Evolutionary conservation across 2,797 vertebrate genomes (phyloP), one percentile per base, ranked within the genome.

Genomic region (Champsocephalus gunnari): DNA sequence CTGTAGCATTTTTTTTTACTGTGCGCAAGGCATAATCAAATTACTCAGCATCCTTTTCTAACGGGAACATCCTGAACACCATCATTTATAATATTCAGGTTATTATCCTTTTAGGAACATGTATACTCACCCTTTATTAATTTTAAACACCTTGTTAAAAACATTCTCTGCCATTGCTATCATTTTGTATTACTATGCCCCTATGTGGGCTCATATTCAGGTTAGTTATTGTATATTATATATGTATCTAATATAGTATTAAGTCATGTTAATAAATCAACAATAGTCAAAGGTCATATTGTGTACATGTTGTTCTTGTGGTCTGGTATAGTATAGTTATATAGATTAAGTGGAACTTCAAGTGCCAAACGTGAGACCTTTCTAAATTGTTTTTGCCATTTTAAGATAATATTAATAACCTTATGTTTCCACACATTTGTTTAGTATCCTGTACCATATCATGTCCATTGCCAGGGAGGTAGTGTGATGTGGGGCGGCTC

Each of bases 401-500:
- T 38, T 38, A 38, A 38, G 34, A 38, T 38, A 38, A 38, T 38
- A 38, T 9, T 3, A 34, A 32, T 28, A 41, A 21, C 8, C 11
- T 9, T 4, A 5, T 16, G 7, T 55, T 48, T 32, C 12, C 14
- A 57, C n/a, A 32, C 4, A 45, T 73, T 17, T 54, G 48, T 73
- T 34, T 68, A 56, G 24, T 48, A 11, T 16, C 1, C n/a, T 60
- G n/a, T 38, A 45, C 28, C 54, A 50, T 3, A 69, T 43, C 56
- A 32, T 47, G 48, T 44, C 47, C 28, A 38, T 19, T 28, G 17
- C 34, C 58, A 32, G 60, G 54, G 71, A 60, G 72, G 65, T 3
- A 5, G 58, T 54, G 53, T 72, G 56, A 71, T 50, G 61, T 55
- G 70, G 81, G 85, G 84, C 86, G 84, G 74, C 86, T 89, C 86